These are phyloP conservation scores for Lacerta viridis DNA, from an alignment of 2,797 vertebrate genomes.

Conservation along the genomic window DNA sequence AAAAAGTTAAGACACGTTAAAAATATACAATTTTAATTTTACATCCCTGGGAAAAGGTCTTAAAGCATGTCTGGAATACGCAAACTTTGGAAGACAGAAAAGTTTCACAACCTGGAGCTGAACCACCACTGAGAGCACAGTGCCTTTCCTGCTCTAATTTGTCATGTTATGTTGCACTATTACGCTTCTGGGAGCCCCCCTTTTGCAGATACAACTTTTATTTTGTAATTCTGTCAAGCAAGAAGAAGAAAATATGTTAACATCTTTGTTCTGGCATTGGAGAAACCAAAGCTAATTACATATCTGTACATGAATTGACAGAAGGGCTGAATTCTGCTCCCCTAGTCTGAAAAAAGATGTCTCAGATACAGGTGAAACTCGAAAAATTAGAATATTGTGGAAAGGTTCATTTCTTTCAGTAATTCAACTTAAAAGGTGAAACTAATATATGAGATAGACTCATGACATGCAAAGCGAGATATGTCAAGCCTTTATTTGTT, in stretches of 20 bases:
- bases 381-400: no score
- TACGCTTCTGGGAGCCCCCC: constrained; percentile 37
- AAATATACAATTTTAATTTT: not conserved
- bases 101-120: not conserved
- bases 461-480: no score
- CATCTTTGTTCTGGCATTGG: not conserved
- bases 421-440: no score
- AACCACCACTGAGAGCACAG: not conserved
- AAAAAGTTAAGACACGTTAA: not conserved
- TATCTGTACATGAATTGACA: not conserved
- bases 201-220: constrained; percentile 27
- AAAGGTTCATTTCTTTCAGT: no score
- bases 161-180: not conserved
- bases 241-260: constrained; percentile 38
- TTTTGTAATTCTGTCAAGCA: not conserved
- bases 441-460: no score
- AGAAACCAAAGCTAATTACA: not conserved
- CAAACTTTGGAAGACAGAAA: not conserved
- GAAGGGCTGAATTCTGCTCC: not conserved
- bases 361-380: not conserved
- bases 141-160: not conserved
- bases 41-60: not conserved
- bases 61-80: not conserved
- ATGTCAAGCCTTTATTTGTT: no score
- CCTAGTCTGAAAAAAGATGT: not conserved